A percentile compares a stretch with the other conserved stretches of the same genome.
phyloP scores from a whole-genome alignment of 1,140 invertebrate species.

The Nephila pilipes region DNA sequence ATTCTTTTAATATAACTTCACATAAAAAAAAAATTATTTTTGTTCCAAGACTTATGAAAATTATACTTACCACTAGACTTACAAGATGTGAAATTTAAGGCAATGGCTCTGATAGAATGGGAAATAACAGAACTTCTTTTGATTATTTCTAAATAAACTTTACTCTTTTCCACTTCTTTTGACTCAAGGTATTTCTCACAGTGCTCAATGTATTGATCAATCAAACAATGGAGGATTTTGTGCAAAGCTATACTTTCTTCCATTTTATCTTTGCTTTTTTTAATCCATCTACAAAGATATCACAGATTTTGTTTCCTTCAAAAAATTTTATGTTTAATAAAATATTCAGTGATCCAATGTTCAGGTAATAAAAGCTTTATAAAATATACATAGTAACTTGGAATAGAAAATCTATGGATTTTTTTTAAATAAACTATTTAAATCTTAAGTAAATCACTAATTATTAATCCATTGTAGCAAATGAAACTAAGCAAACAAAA shows the following conservation, averaged over 20 bases:
- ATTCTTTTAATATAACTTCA: not conserved
- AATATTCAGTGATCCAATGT: too few relatives aligned
- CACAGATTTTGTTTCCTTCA: too few relatives aligned
- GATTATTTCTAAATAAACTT: slow-evolving; percentile 33
- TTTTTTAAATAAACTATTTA: too few relatives aligned
- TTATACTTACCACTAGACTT: slow-evolving; percentile 1
- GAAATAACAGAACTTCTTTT: slow-evolving; percentile 45
- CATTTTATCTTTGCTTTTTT: not conserved
- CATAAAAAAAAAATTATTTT: not conserved
- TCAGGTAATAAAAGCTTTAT: too few relatives aligned
- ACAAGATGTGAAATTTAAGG: not conserved
- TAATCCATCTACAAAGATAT: too few relatives aligned
- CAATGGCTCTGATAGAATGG: not conserved
- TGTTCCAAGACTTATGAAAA: not conserved
- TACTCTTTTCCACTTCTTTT: slow-evolving; percentile 12
- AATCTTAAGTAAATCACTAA: too few relatives aligned
- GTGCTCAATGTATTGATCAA: not conserved
- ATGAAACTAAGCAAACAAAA: too few relatives aligned
- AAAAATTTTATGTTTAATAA: too few relatives aligned
- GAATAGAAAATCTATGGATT: too few relatives aligned
- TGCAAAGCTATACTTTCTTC: not conserved
- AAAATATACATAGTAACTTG: too few relatives aligned
- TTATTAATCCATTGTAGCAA: too few relatives aligned
- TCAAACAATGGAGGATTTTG: not conserved
- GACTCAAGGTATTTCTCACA: not conserved